Base-by-base conservation (phyloP, 2,888 invertebrate genomes). In the Coremacera marginata region DNA sequence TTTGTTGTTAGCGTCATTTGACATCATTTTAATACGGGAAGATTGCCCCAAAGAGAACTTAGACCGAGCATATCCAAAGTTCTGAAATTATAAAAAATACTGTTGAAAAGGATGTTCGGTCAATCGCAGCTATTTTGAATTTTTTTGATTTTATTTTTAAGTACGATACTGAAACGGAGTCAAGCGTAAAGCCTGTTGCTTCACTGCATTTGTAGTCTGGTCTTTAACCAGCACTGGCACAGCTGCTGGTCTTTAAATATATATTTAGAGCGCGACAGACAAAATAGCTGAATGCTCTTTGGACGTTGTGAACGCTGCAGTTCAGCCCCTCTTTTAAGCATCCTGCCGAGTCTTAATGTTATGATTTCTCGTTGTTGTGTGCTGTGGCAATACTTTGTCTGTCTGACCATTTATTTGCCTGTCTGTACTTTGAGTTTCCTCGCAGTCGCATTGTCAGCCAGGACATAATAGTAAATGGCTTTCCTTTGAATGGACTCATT, bases 201-300 rank as follows among this genome's bases (percentile, higher is more conserved):
- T 27, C 60, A 16, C 60, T 60, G 22, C 60, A 25, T 2, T 22
- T 55, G 55, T 1, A n/a, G n/a, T n/a, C n/a, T n/a, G n/a, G n/a
- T n/a, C n/a, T n/a, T n/a, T 4, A 31, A 31, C 37, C 37, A 37
- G 37, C 14, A n/a, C 14, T 14, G 44, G 60, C 60, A 27, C 25
- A 60, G 3, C 5, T 9, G 27, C 14, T 16, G 27, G 60, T 60
- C 60, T 14, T 60, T 27, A 60, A 60, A 60, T 4, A 8, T 14
- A 37, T 25, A 57, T 57, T 57, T 57, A 57, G 7, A 57, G n/a
- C 57, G 57, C n/a, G 9, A 9, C 57, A 57, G 8, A 57, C n/a
- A 60, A 60, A 60, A 60, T 27, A 60, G 57, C 25, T 57, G 57
- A 57, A 57, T 57, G 57, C 60, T 60, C 27, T 60, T 60, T 60